A percentile compares a stretch with the other conserved stretches of the same genome.
These are phyloP conservation scores for Thaumetopoea pityocampa DNA, from an alignment of 1,140 invertebrate genomes.

Conservation along the genomic window DNA sequence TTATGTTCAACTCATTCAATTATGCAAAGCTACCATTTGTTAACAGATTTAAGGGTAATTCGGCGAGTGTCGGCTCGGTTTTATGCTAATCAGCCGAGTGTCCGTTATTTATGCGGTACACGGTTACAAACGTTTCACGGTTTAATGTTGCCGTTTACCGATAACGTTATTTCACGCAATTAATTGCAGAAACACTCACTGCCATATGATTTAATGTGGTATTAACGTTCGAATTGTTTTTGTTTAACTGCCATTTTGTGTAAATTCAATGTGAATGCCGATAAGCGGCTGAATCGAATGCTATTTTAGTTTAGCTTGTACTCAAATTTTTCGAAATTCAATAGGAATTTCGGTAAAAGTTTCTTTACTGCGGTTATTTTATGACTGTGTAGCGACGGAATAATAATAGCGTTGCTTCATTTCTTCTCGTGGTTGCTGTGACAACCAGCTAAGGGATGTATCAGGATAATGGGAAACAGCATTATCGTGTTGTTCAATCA, in stretches of 20 bases:
- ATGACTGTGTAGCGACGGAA: too few species aligned
- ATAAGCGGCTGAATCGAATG: conserved; percentile 27
- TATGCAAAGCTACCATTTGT: conserved; percentile 71
- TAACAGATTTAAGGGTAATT: conserved; percentile 71
- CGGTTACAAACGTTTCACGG: conserved; percentile 52
- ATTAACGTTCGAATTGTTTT: conserved; percentile 57
- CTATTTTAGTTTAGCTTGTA: too few species aligned
- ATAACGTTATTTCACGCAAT: conserved; percentile 61
- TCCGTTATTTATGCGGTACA: conserved; percentile 62
- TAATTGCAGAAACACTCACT: conserved; percentile 58
- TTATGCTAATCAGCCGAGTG: conserved; percentile 70
- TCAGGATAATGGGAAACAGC: too few species aligned
- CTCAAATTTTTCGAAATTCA: too few species aligned
- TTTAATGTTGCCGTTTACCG: conserved; percentile 44
- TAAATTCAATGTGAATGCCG: conserved; percentile 44
- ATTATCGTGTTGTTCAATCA: too few species aligned
- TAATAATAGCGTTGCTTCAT: too few species aligned
- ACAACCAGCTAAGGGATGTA: too few species aligned
- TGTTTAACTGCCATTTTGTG: conserved; percentile 59
- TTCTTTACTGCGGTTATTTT: too few species aligned
- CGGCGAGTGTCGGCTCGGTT: conserved; percentile 58
- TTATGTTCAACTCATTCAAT: conserved; percentile 57
- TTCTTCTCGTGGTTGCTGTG: too few species aligned
- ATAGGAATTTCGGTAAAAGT: too few species aligned
- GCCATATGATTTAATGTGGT: conserved; percentile 50